These are phyloP conservation scores for Exephanes ischioxanthus DNA, from an alignment of 2,888 invertebrate genomes.

Conservation along the genomic window DNA sequence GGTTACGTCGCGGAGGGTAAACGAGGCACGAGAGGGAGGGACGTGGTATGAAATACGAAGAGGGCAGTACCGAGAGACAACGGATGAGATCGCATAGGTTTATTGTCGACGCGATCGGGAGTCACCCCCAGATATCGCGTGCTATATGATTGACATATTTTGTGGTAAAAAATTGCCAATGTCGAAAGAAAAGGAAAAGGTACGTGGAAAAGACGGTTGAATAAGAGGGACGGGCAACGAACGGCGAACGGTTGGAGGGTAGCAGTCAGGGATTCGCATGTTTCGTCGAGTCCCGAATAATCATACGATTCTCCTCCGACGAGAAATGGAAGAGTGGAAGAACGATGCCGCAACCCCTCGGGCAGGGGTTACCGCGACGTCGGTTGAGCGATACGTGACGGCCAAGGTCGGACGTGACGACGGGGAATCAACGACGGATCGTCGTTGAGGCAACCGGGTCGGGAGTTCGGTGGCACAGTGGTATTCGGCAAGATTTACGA, in stretches of 20 bases:
- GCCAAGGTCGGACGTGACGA: slow-evolving; percentile 66
- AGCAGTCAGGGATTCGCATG: slow-evolving; percentile 10
- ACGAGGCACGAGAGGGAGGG: slow-evolving; percentile 24
- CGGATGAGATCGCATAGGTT: neutral
- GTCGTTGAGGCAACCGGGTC: slow-evolving; percentile 8
- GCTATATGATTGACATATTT: neutral
- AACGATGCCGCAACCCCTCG: slow-evolving; percentile 42
- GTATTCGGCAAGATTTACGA: slow-evolving; percentile 28
- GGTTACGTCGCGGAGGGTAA: slow-evolving; percentile 27
- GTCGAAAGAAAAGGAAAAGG: neutral
- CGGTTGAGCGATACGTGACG: slow-evolving; percentile 41
- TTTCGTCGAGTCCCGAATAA: slow-evolving; percentile 40
- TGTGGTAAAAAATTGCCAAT: neutral
- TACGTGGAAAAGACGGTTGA: neutral
- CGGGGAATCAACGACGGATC: slow-evolving; percentile 44
- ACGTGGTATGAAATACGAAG: neutral
- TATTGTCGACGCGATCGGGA: neutral
- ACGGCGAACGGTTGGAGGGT: slow-evolving; percentile 13
- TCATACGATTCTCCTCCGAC: slow-evolving; percentile 40
- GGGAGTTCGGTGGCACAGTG: slow-evolving; percentile 12
- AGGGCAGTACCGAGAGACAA: neutral
- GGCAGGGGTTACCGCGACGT: slow-evolving; percentile 45
- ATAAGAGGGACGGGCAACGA: slow-evolving; percentile 37
- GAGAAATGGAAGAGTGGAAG: slow-evolving; percentile 37
- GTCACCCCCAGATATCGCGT: neutral